These are phyloP conservation scores for Oreochromis aureus DNA, from an alignment of 2,113 vertebrate genomes.

Conservation along the genomic window DNA sequence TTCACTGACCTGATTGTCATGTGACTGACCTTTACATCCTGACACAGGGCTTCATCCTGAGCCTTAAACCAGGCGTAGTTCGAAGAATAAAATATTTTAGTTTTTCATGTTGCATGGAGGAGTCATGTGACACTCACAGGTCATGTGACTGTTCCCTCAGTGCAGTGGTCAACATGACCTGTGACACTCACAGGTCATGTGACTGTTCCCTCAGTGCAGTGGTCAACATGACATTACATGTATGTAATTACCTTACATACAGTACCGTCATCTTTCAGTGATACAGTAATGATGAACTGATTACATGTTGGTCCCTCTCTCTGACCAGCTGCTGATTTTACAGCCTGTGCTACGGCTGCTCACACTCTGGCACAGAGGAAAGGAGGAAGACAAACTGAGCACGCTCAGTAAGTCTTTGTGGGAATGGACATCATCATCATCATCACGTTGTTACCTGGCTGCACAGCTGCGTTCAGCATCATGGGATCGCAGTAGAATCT, in stretches of 20 bases:
- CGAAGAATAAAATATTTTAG: neutral
- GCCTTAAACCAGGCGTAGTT: neutral
- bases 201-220: too few species aligned
- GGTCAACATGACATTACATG: neutral
- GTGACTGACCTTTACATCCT: neutral
- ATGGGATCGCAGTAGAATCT: neutral
- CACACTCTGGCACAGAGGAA: neutral
- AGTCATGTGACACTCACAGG: neutral
- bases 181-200: too few species aligned
- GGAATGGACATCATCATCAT: neutral
- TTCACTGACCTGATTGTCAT: neutral
- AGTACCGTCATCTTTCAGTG: neutral
- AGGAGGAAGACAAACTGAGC: neutral
- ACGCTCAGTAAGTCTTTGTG: neutral
- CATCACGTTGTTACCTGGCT: neutral
- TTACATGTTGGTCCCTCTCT: neutral
- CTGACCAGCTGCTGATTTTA: neutral
- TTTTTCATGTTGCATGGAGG: neutral
- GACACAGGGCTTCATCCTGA: neutral
- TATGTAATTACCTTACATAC: neutral
- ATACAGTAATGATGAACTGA: neutral
- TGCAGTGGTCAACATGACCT: too few species aligned
- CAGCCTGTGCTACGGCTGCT: neutral
- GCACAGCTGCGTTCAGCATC: neutral
- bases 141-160: neutral